Evolutionary conservation across 2,113 vertebrate species (phyloP).

Genomic region (Lepisosteus oculatus): DNA sequence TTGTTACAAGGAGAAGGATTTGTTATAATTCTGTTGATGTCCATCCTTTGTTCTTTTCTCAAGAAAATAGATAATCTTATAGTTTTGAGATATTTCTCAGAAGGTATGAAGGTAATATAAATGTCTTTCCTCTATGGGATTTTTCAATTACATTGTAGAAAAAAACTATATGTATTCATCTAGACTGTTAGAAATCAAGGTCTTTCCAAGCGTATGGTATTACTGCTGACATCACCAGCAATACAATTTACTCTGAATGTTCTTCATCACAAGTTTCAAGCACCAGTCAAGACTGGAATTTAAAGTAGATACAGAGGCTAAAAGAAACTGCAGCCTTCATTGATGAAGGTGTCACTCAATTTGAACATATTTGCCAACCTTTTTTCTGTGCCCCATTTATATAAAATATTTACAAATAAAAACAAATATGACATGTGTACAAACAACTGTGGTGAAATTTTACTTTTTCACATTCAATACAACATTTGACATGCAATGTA

Average conservation of each 20-base stretch:
- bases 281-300: conserved; percentile 18
- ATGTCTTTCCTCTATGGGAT: conserved; percentile 7
- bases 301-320: conserved; percentile 12
- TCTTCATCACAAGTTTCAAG: conserved; percentile 2
- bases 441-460: too few relatives aligned
- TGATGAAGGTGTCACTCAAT: conserved; percentile 36
- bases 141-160: conserved; percentile 5
- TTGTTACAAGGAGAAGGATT: conserved; percentile 2
- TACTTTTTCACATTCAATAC: too few relatives aligned
- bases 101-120: conserved; percentile 1
- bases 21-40: neutral
- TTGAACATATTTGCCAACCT: conserved; percentile 9
- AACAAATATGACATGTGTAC: too few relatives aligned
- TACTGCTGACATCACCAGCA: neutral
- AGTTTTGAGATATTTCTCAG: neutral
- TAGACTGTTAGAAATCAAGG: neutral
- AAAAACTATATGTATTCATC: neutral
- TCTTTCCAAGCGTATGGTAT: neutral
- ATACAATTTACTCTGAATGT: conserved; percentile 21
- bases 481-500: too few relatives aligned
- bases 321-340: conserved; percentile 14
- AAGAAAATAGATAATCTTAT: neutral
- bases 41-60: neutral
- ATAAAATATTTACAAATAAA: too few relatives aligned
- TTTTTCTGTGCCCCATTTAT: conserved; percentile 1